Conservation (phyloP, 1,140 invertebrate species). For the Hesperophylax magnus region DNA sequence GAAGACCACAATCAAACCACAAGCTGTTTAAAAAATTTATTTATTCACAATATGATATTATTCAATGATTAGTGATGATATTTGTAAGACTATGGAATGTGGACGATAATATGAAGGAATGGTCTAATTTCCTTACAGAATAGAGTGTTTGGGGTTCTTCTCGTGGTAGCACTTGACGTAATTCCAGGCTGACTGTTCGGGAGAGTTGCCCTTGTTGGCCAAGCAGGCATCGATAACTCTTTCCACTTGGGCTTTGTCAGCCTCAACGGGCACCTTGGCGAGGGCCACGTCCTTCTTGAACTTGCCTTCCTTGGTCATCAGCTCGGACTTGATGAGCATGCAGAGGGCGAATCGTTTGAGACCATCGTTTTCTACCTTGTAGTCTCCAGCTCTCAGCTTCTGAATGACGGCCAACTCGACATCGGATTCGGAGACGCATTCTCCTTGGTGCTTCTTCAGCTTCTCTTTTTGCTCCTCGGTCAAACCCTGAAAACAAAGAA, state of each 20-base stretch:
- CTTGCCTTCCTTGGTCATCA: conserved; percentile 70
- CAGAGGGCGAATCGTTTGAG: conserved; percentile 68
- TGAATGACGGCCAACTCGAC: conserved; percentile 56
- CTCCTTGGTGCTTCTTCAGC: conserved; percentile 65
- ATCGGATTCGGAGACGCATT: conserved; percentile 64
- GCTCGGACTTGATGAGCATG: conserved; percentile 67
- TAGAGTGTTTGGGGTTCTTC: conserved; percentile 68
- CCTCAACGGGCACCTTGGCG: conserved; percentile 65
- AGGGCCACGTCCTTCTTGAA: conserved; percentile 70
- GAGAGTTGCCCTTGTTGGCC: conserved; percentile 68
- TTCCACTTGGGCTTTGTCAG: conserved; percentile 65
- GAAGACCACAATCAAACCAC: too few species aligned
- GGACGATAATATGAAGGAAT: background rate
- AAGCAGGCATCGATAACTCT: conserved; percentile 67
- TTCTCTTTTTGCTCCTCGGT: conserved; percentile 70
- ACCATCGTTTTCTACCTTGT: conserved; percentile 64
- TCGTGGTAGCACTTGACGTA: conserved; percentile 72
- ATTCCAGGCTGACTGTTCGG: conserved; percentile 70
- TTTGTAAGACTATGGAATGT: background rate
- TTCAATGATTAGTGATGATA: too few species aligned
- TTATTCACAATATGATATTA: too few species aligned
- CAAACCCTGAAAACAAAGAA: conserved; percentile 61
- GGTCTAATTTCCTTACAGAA: conserved; percentile 58
- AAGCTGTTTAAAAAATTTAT: too few species aligned
- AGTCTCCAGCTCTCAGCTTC: conserved; percentile 66